Conservation (phyloP, 2,888 invertebrate species). For the Molorchus minor region DNA sequence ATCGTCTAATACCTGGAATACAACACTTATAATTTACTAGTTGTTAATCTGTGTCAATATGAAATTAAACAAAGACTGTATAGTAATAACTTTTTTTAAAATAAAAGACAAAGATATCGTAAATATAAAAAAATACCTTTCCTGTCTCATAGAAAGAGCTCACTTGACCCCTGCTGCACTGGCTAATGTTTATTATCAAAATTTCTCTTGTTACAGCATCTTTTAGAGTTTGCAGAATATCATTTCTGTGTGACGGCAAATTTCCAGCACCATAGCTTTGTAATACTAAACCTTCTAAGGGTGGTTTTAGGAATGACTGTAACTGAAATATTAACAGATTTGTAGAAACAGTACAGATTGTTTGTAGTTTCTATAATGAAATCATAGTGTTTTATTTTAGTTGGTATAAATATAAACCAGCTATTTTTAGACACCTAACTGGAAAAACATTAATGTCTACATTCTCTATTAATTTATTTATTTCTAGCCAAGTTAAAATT, state of each 20-base stretch:
- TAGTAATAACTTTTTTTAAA: no score
- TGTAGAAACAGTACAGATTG: no score
- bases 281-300: conserved; percentile 78
- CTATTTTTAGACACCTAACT: neutral
- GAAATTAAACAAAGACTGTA: no score
- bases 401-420: no score
- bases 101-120: no score
- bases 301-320: conserved; percentile 79
- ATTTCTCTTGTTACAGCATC: conserved; percentile 80
- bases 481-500: neutral
- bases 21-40: no score
- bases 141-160: conserved; percentile 84
- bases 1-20: conserved; percentile 66
- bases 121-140: no score
- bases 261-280: conserved; percentile 96
- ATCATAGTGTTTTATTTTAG: no score
- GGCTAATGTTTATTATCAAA: conserved; percentile 91
- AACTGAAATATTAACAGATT: conserved; percentile 62
- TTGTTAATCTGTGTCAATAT: no score
- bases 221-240: conserved; percentile 77
- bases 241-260: conserved; percentile 84
- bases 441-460: neutral
- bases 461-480: neutral
- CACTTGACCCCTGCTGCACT: conserved; percentile 87
- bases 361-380: no score